phyloP scores from a whole-genome alignment of 2,113 vertebrate species.

The Eudyptes chrysolophus region DNA sequence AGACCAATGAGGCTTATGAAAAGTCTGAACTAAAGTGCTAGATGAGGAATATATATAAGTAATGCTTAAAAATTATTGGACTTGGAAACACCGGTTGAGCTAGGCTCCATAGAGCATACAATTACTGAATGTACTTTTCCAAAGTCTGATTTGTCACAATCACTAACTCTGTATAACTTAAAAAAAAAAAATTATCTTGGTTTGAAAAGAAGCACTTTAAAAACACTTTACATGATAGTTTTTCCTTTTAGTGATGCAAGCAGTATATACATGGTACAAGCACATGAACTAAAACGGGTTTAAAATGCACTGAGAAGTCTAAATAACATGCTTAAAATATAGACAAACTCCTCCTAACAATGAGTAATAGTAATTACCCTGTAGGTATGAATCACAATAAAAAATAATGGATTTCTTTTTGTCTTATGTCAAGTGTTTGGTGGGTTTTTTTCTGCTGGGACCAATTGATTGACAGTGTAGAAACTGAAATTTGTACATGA shows the following conservation, averaged over 20 bases:
- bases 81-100: not conserved
- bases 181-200: not conserved
- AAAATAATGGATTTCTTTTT: not conserved
- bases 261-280: not conserved
- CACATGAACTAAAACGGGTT: not conserved
- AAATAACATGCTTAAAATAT: not conserved
- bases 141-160: not conserved
- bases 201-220: not conserved
- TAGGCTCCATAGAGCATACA: not conserved
- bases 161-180: not conserved
- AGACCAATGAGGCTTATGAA: not conserved
- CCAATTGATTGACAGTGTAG: not conserved
- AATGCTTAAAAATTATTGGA: not conserved
- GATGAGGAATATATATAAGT: not conserved
- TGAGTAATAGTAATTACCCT: not conserved
- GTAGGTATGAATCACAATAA: not conserved
- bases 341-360: not conserved
- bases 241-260: not conserved
- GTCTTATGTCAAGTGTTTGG: not conserved
- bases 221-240: not conserved
- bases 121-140: not conserved
- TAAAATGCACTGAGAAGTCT: not conserved
- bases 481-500: not conserved
- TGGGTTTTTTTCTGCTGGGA: not conserved
- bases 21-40: not conserved